Evolutionary conservation across 2,113 vertebrate species (phyloP).

Genomic region (Neopipo cinnamomea): DNA sequence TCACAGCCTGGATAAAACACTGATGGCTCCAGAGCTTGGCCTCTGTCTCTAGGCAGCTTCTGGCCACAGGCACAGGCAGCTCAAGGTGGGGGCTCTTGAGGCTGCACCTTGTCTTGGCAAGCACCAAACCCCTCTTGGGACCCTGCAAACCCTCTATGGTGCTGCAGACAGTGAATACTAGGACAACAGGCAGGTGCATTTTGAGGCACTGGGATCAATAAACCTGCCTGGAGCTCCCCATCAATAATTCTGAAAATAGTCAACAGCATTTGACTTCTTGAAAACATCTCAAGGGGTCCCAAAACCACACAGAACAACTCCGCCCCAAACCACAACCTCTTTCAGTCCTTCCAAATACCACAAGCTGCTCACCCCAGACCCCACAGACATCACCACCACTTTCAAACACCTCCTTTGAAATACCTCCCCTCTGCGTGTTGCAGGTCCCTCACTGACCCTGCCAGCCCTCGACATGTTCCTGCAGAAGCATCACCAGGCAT

Average conservation of each 20-base stretch:
- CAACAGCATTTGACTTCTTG: not conserved
- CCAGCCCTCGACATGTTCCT: not conserved
- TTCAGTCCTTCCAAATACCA: not conserved
- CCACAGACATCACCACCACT: not conserved
- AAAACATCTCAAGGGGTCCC: not conserved
- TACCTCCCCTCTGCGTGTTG: rapidly evolving
- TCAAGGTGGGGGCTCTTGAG: not conserved
- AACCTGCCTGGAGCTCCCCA: not conserved
- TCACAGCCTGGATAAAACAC: not conserved
- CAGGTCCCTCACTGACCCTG: not conserved
- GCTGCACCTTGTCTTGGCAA: not conserved
- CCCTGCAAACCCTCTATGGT: rapidly evolving
- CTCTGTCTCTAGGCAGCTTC: not conserved
- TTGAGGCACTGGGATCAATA: not conserved
- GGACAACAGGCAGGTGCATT: not conserved
- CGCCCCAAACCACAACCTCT: not conserved
- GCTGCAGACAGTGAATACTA: not conserved
- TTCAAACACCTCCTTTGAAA: not conserved
- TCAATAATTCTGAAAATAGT: not conserved
- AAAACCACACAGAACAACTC: not conserved
- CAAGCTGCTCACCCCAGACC: not conserved
- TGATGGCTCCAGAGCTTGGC: not conserved
- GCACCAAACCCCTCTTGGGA: not conserved
- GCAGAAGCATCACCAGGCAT: not conserved
- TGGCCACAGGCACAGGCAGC: not conserved